Evolutionary conservation across 1,140 invertebrate species (phyloP).

Genomic region (Heliconius nattereri): DNA sequence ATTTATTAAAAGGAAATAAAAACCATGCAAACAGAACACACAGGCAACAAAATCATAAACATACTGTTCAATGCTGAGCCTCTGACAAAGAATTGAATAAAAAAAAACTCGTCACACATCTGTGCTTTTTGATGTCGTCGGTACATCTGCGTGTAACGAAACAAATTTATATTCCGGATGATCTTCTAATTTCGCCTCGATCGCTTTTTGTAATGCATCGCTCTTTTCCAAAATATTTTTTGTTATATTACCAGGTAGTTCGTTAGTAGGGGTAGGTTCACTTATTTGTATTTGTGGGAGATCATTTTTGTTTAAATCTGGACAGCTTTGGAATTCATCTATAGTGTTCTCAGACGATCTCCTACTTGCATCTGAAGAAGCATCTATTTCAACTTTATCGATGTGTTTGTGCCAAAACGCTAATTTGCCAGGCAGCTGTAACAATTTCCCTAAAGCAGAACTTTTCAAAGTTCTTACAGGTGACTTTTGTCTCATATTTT

Average conservation of each 20-base stretch:
- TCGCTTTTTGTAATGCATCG: conserved; percentile 68
- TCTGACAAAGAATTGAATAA: conserved; percentile 44
- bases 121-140: conserved; percentile 70
- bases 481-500: conserved; percentile 58
- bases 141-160: conserved; percentile 52
- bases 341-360: conserved; percentile 57
- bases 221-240: conserved; percentile 65
- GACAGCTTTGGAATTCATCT: conserved; percentile 58
- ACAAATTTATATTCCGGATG: conserved; percentile 72
- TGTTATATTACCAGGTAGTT: conserved; percentile 46
- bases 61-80: conserved; percentile 61
- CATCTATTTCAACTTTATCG: conserved; percentile 54
- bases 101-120: conserved; percentile 66
- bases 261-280: conserved; percentile 38
- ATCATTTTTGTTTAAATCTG: conserved; percentile 44
- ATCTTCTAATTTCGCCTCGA: conserved; percentile 68
- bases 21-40: conserved; percentile 41
- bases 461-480: conserved; percentile 53
- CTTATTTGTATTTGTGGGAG: conserved; percentile 37
- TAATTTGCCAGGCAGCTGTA: conserved; percentile 76
- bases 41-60: conserved; percentile 52
- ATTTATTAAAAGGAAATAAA: neutral
- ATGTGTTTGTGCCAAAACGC: conserved; percentile 77
- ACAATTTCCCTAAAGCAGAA: conserved; percentile 69
- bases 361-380: conserved; percentile 56